Evolutionary conservation across 1,140 invertebrate species (phyloP).

Genomic region (Bacillus rossius): DNA sequence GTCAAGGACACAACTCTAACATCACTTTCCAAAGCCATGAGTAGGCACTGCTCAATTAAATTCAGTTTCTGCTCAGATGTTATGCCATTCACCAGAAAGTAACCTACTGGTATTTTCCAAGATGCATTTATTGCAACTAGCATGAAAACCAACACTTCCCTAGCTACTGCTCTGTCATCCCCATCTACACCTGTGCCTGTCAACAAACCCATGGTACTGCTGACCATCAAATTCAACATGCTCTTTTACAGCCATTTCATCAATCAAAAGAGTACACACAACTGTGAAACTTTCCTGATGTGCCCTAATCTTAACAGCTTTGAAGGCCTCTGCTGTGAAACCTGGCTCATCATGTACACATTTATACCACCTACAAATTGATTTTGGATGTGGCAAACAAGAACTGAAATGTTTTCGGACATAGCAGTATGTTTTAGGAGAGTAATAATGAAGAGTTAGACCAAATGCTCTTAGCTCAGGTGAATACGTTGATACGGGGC

Average conservation of each 20-base stretch:
- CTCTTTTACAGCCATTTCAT: constrained; percentile 16
- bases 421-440: constrained; percentile 37
- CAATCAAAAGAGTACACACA: constrained; percentile 15
- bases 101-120: constrained; percentile 13
- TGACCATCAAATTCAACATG: constrained; percentile 18
- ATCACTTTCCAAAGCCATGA: background rate
- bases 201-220: constrained; percentile 14
- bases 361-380: constrained; percentile 38
- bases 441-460: constrained; percentile 40
- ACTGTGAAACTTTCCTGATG: background rate
- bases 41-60: background rate
- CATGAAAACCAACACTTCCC: constrained; percentile 8
- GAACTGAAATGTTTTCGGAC: constrained; percentile 35
- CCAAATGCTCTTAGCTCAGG: constrained; percentile 29
- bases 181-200: constrained; percentile 4
- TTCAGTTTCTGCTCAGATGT: background rate
- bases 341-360: constrained; percentile 35
- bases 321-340: constrained; percentile 36
- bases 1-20: constrained; percentile 4
- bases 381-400: constrained; percentile 36
- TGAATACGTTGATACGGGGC: too few species aligned
- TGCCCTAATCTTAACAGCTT: constrained; percentile 29
- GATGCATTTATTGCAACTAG: constrained; percentile 4
- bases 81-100: constrained; percentile 8
- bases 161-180: background rate